Base-by-base conservation (phyloP, 1,140 invertebrate genomes). In the Nephila pilipes region DNA sequence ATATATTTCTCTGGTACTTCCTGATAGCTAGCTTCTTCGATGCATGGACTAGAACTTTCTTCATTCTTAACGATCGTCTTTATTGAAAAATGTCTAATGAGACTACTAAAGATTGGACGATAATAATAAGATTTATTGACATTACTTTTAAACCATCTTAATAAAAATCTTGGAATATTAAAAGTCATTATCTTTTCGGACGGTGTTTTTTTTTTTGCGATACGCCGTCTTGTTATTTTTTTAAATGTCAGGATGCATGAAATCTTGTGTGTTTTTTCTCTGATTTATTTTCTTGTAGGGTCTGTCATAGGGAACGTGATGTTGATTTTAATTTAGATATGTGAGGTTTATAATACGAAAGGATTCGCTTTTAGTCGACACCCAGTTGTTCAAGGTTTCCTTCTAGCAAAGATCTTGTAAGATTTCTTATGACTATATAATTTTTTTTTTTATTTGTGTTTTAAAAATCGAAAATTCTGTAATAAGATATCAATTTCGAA, bases 91-190 rank as follows among this genome's bases (percentile, higher is more conserved):
- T 29, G 16, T 36, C 36, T 75, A 36, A 75, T 75, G 69, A 18
- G 69, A 18, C 29, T 32, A 75, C 69, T 75, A 75, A 75, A 75
- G 69, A 75, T 75, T 14, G 29, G 14, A 36, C 25, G 29, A 75
- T 75, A 75, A 32, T 75, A 36, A 32, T 75, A 75, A 75, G 69
- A 75, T 75, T 75, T 75, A 75, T 36, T 75, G 69, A 36, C 69
- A 32, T 75, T 75, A 75, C 29, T 75, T 75, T 75, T 75, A 46
- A 46, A 75, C 69, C 18, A 75, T 36, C 69, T 75, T 75, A 75
- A 75, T 75, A 75, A 75, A 60, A 75, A 65, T 65, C 69, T 75
- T 4, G 14, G 29, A 75, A 36, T 32, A 75, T 75, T 75, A 75
- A 75, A 32, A 29, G 29, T 75, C 69, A 75, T 75, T 16, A 75